Evolutionary conservation across 1,140 invertebrate species (phyloP).

Genomic region (Papilio glaucus): DNA sequence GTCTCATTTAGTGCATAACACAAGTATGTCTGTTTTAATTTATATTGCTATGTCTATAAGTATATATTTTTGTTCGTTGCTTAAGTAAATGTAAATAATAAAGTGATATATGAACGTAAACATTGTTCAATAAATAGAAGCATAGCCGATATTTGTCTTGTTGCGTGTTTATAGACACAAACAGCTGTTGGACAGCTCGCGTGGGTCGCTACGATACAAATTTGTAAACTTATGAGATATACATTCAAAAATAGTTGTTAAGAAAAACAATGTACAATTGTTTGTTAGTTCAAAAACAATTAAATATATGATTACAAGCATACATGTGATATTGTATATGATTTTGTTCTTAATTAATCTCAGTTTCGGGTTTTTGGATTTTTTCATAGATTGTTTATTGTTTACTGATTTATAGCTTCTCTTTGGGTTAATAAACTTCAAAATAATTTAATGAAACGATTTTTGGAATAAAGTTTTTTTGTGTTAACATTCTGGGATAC

Average conservation of each 20-base stretch:
- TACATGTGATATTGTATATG: no score
- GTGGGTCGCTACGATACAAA: conserved; percentile 15
- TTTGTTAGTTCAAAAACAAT: not conserved
- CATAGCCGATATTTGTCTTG: conserved; percentile 21
- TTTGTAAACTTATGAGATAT: conserved; percentile 9
- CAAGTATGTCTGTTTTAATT: not conserved
- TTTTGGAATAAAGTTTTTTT: no score
- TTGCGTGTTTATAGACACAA: conserved; percentile 25
- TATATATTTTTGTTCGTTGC: not conserved
- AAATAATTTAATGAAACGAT: no score
- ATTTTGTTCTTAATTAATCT: no score
- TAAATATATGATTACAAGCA: no score
- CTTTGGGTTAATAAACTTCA: no score
- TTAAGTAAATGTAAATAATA: not conserved
- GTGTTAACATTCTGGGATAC: no score
- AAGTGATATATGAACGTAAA: conserved; percentile 23
- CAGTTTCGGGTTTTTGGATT: no score
- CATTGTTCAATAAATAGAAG: conserved; percentile 17
- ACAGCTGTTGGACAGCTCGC: conserved; percentile 13
- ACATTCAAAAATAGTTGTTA: conserved; percentile 20
- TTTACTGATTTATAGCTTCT: no score
- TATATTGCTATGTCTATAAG: not conserved
- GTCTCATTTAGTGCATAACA: no score
- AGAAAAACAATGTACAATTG: not conserved
- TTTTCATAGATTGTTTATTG: no score